Evolutionary conservation across 2,113 vertebrate species (phyloP).

Genomic region (Mandrillus leucophaeus): DNA sequence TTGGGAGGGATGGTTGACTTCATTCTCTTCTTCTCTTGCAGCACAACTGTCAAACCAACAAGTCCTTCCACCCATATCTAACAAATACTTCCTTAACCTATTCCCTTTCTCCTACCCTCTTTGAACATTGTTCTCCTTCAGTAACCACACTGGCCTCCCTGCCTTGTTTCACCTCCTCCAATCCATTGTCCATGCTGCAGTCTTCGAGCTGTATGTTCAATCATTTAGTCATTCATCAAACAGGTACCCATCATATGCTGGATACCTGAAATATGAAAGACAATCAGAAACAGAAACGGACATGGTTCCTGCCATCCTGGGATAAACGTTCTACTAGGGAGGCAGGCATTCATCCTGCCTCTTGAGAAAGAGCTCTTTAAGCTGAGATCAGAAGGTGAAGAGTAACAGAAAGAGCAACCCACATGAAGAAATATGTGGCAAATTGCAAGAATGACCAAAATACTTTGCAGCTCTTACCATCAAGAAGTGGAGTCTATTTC

Average conservation of each 20-base stretch:
- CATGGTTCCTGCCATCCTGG: neutral
- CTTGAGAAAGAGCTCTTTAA: neutral
- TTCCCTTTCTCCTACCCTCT: neutral
- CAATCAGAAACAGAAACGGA: neutral
- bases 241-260: neutral
- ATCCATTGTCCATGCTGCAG: neutral
- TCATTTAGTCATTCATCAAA: neutral
- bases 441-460: neutral
- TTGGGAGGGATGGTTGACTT: fast-evolving
- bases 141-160: neutral
- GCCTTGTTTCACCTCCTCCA: neutral
- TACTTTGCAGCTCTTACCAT: neutral
- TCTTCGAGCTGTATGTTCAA: neutral
- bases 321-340: neutral
- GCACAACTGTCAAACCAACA: neutral
- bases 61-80: neutral
- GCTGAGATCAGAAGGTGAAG: neutral
- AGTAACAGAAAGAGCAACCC: neutral
- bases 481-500: neutral
- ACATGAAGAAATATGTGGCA: neutral
- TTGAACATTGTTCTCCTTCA: neutral
- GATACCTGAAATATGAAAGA: neutral
- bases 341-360: neutral
- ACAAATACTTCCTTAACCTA: neutral
- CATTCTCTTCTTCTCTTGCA: neutral